Evolutionary conservation across 2,797 vertebrate genomes (phyloP).

Genomic region (Hydrolagus colliei): DNA sequence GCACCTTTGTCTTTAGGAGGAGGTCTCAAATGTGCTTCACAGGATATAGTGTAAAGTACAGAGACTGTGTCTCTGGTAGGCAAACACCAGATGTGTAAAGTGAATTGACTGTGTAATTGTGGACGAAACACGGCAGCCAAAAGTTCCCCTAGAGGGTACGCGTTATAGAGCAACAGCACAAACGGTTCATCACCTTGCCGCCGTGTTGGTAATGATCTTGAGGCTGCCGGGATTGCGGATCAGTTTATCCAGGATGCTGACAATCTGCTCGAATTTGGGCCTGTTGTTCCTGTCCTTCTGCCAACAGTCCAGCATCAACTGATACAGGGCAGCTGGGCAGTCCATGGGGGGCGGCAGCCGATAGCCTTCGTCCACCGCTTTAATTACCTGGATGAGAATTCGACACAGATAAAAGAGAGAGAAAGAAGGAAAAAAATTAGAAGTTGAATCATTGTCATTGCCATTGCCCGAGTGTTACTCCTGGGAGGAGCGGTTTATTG

Average conservation of each 20-base stretch:
- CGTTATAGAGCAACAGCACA: background rate
- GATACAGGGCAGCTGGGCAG: conserved; percentile 92
- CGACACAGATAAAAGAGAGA: background rate
- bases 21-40: too few relatives aligned
- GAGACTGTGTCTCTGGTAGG: too few relatives aligned
- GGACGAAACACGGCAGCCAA: too few relatives aligned
- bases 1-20: too few relatives aligned
- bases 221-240: conserved; percentile 92
- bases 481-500: background rate
- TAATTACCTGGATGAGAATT: conserved; percentile 76
- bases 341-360: conserved; percentile 95
- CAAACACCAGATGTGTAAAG: too few relatives aligned
- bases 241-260: conserved; percentile 95
- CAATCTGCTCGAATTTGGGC: conserved; percentile 96
- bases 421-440: too few relatives aligned
- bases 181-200: conserved; percentile 72
- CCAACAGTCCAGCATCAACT: conserved; percentile 98
- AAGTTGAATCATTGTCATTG: background rate
- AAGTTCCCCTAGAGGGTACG: background rate
- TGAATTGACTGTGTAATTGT: too few relatives aligned
- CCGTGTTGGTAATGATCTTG: conserved; percentile 87
- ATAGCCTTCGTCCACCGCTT: conserved; percentile 96
- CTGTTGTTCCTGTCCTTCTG: conserved; percentile 97
- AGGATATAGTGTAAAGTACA: too few relatives aligned
- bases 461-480: background rate